Evolutionary conservation across 2,797 vertebrate species (phyloP), one percentile per base, ranked within the genome.

Genomic region (Synaphobranchus kaupii): DNA sequence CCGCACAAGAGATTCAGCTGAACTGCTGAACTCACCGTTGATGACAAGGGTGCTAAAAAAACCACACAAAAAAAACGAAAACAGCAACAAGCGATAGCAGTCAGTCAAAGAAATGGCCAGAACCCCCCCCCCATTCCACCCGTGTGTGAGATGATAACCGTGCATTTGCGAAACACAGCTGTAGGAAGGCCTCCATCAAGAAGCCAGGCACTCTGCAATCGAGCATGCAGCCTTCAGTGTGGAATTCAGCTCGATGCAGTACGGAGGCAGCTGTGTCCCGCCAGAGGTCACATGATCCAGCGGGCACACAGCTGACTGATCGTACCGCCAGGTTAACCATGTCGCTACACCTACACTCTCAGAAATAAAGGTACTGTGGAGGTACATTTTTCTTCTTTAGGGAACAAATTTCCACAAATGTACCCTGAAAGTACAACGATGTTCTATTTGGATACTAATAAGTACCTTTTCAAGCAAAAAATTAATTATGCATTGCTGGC

Each of bases 11-110:
- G 22, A 50, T 50, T 20, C 34, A 28, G 78, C 78, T 82, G 78
- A 82, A 82, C 78, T 50, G 47, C 22, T 28, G 44, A 82, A 82
- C 78, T 52, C 78, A 44, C 78, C 25, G 6, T 52, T 22, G 25
- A 82, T 82, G 47, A 82, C 73, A 76, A 76, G 73, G 39, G 73
- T 76, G 73, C 10, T 2, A n/a, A 12, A 68, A 63, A 56, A 56
- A 56, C 9, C n/a, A n/a, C n/a, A n/a, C 10, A 12, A n/a, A 12
- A 68, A 63, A 56, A 56, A 56, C 9, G 12, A 76, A 76, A 76
- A 31, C 13, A 2, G 34, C 17, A 44, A 44, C 73, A 47, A 76
- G 34, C 34, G 15, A 17, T 81, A 31, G 50, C 82, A 56, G 52
- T 34, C 31, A 7, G 82, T n/a, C 48, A 54, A 83, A 83, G 28